Conservation (phyloP, 2,888 invertebrate species). For the Rhingia campestris region DNA sequence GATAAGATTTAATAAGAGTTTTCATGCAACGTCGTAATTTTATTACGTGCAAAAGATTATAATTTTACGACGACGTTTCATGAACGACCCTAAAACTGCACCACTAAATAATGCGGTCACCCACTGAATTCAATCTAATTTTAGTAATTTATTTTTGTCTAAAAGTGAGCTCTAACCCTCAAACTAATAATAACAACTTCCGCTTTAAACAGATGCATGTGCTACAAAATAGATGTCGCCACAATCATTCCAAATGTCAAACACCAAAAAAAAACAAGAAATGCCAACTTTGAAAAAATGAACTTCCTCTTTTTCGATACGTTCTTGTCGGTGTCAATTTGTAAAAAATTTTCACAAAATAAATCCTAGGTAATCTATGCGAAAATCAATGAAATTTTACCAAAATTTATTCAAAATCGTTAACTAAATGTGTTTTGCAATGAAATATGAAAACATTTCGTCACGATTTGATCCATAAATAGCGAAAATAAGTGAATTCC, state of each 20-base stretch:
- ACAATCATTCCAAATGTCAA: conserved; percentile 44
- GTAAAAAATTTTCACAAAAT: conserved; percentile 81
- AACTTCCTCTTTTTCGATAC: conserved; percentile 83
- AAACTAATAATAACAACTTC: conserved; percentile 16
- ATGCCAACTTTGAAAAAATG: conserved; percentile 78
- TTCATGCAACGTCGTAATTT: too few relatives aligned
- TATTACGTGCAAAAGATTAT: too few relatives aligned
- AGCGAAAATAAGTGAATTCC: conserved; percentile 18
- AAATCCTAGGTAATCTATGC: conserved; percentile 83
- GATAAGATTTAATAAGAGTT: too few relatives aligned
- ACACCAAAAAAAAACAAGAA: conserved; percentile 57
- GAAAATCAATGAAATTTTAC: conserved; percentile 75
- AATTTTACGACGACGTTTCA: too few relatives aligned
- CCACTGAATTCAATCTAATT: too few relatives aligned
- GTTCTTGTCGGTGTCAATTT: conserved; percentile 82
- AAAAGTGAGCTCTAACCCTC: not conserved
- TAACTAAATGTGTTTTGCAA: conserved; percentile 15
- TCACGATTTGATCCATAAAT: conserved; percentile 1
- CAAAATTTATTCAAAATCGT: conserved; percentile 24
- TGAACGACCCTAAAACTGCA: too few relatives aligned
- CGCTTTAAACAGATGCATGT: not conserved
- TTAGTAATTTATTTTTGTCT: too few relatives aligned
- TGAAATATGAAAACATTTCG: conserved; percentile 46
- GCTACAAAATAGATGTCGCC: conserved; percentile 24
- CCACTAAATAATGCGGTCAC: too few relatives aligned